A percentile compares a stretch with the other conserved stretches of the same genome.
phyloP scores from a whole-genome alignment of 2,888 invertebrate species.

The Panorpa germanica region DNA sequence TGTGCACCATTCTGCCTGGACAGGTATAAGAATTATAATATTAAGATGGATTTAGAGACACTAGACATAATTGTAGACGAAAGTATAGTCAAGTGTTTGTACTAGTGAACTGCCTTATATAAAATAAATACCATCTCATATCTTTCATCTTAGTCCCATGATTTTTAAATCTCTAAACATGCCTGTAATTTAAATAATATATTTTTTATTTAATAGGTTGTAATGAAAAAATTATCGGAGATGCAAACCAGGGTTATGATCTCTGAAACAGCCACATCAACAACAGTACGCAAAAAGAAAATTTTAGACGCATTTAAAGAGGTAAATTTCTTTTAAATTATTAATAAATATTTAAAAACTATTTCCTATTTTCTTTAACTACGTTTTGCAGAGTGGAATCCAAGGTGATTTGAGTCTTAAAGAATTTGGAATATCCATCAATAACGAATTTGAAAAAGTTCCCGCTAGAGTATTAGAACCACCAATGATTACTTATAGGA shows the following conservation, averaged over 20 bases:
- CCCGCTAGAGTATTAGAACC: slow-evolving; percentile 59
- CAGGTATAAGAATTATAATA: slow-evolving; percentile 33
- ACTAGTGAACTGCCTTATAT: no score
- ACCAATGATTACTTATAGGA: slow-evolving; percentile 46
- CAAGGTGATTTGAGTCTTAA: slow-evolving; percentile 35
- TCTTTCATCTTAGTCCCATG: no score
- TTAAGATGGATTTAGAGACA: slow-evolving; percentile 3
- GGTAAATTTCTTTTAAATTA: slow-evolving; percentile 23
- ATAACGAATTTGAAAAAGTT: slow-evolving; percentile 52
- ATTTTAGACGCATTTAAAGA: slow-evolving; percentile 43
- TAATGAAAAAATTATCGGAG: slow-evolving; percentile 62
- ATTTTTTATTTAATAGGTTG: slow-evolving; percentile 20
- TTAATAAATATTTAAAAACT: slow-evolving; percentile 2
- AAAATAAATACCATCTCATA: no score
- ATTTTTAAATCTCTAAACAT: no score
- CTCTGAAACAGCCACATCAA: slow-evolving; percentile 61
- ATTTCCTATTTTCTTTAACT: slow-evolving; percentile 9
- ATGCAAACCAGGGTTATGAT: slow-evolving; percentile 78
- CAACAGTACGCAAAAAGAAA: slow-evolving; percentile 55
- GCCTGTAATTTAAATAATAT: slow-evolving; percentile 11
- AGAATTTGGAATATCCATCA: slow-evolving; percentile 68
- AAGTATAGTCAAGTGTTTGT: background rate
- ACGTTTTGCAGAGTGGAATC: slow-evolving; percentile 7
- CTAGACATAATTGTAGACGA: background rate
- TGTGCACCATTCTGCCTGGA: slow-evolving; percentile 57